These are phyloP conservation scores for Augochlorella aurata DNA, from an alignment of 2,888 invertebrate genomes.

Conservation along the genomic window DNA sequence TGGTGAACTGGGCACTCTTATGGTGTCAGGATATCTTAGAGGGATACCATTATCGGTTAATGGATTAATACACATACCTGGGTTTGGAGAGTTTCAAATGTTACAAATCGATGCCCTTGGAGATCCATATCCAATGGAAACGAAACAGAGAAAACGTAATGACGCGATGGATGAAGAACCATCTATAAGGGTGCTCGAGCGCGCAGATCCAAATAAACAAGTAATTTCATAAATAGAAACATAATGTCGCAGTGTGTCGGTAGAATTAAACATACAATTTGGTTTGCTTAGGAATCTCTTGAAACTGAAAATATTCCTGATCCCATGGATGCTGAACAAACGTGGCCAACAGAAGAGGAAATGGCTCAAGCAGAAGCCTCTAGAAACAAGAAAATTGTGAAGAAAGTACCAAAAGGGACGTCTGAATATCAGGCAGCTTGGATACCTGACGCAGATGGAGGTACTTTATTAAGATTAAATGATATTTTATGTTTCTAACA, in stretches of 20 bases:
- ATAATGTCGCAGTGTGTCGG: not conserved
- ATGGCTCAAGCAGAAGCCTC: constrained; percentile 87
- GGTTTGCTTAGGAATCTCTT: constrained; percentile 45
- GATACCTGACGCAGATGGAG: constrained; percentile 89
- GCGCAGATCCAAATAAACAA: constrained; percentile 87
- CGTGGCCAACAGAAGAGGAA: constrained; percentile 97
- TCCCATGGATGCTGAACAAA: constrained; percentile 97
- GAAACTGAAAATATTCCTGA: constrained; percentile 90
- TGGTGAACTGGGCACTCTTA: constrained; percentile 86
- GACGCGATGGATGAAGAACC: constrained; percentile 73
- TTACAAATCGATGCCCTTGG: constrained; percentile 87
- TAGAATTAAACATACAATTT: not conserved
- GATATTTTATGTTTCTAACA: not conserved
- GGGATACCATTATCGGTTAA: constrained; percentile 93
- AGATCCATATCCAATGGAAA: constrained; percentile 87
- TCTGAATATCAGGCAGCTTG: constrained; percentile 98
- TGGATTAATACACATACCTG: constrained; percentile 94
- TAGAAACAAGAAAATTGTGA: constrained; percentile 88
- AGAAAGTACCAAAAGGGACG: constrained; percentile 95
- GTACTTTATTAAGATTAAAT: constrained; percentile 59
- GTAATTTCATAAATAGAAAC: constrained; percentile 60
- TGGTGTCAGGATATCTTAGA: constrained; percentile 93
- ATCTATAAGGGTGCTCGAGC: constrained; percentile 83
- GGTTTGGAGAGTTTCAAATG: constrained; percentile 97
- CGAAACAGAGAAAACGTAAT: constrained; percentile 64